Evolutionary conservation across 2,888 invertebrate species (phyloP).

Genomic region (Lysandra coridon): DNA sequence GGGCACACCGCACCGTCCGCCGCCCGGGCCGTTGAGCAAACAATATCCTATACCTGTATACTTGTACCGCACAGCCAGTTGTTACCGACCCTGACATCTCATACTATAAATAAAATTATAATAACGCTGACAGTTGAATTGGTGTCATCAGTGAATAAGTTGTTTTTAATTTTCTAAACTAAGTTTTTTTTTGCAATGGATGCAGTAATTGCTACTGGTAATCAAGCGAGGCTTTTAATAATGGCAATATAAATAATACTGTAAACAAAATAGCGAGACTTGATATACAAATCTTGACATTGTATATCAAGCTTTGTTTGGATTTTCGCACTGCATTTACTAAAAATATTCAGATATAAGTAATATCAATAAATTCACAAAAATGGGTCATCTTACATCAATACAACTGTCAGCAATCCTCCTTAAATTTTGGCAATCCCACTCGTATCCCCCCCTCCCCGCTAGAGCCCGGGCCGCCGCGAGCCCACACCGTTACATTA

Average conservation of each 20-base stretch:
- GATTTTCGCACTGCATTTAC: too few relatives aligned
- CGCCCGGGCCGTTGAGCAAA: conserved; percentile 13
- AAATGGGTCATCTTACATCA: background rate
- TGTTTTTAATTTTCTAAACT: background rate
- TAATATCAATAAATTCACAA: background rate
- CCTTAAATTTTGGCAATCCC: background rate
- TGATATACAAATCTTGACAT: background rate
- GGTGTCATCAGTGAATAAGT: background rate
- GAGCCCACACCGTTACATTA: conserved; percentile 61
- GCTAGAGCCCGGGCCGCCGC: conserved; percentile 33
- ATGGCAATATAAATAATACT: too few relatives aligned
- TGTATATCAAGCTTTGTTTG: too few relatives aligned
- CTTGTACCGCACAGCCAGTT: background rate
- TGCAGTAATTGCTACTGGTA: too few relatives aligned
- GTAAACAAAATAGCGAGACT: too few relatives aligned
- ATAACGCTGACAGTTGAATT: background rate
- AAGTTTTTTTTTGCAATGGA: too few relatives aligned
- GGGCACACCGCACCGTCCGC: background rate
- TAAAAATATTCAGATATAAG: too few relatives aligned
- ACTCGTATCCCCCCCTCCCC: background rate
- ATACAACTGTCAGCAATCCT: background rate
- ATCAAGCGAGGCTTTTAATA: too few relatives aligned
- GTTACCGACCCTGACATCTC: background rate
- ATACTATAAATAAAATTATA: background rate
- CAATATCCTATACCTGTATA: conserved; percentile 2